A percentile compares a stretch with the other conserved stretches of the same genome.
Conservation (phyloP, 2,113 vertebrate genomes). For the Macaca nemestrina region DNA sequence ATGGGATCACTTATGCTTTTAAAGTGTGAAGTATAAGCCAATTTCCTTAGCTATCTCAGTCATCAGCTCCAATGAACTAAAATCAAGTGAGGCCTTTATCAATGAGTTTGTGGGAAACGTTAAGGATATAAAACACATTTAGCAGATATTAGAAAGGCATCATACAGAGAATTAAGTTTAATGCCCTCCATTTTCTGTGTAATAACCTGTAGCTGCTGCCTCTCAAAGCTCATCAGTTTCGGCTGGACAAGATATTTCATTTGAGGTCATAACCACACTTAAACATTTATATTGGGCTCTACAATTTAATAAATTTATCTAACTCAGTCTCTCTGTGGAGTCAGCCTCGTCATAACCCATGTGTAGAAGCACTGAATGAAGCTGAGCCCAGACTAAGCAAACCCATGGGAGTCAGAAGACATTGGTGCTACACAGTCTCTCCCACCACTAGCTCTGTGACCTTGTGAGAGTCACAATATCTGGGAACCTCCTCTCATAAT, state of each 20-base stretch:
- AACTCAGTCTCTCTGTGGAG: background rate
- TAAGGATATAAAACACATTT: conserved; percentile 50
- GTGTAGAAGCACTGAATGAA: background rate
- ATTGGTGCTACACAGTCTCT: background rate
- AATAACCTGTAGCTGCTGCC: conserved; percentile 40
- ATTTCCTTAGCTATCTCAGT: conserved; percentile 14
- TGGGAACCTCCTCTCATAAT: background rate
- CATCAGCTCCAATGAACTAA: conserved; percentile 26
- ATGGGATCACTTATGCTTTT: background rate
- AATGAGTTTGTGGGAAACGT: conserved; percentile 4
- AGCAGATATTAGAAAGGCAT: conserved; percentile 49
- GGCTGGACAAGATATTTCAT: conserved; percentile 16
- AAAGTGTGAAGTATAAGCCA: background rate
- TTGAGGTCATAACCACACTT: conserved; percentile 33
- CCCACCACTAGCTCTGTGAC: background rate
- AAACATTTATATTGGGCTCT: background rate
- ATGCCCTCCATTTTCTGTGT: conserved; percentile 46
- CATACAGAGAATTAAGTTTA: conserved; percentile 41
- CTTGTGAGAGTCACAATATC: background rate
- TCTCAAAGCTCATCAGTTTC: conserved; percentile 39
- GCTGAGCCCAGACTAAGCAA: background rate
- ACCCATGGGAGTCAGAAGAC: background rate
- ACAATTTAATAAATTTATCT: background rate
- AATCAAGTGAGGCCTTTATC: conserved; percentile 20
- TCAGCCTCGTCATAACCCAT: background rate